phyloP scores from a whole-genome alignment of 2,888 invertebrate species.

The Epicampocera succincta region DNA sequence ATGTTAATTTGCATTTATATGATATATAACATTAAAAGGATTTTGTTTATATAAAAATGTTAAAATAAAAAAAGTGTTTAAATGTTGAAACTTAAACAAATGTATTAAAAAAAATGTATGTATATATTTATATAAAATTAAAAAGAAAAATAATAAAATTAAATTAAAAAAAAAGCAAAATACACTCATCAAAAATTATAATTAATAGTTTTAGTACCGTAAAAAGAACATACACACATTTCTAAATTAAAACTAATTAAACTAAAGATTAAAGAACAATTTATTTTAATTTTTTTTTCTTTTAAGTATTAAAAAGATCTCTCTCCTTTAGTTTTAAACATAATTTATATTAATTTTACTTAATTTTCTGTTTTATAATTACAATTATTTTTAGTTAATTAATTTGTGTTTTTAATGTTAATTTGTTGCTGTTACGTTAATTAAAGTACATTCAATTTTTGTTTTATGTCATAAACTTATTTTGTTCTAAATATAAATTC shows the following conservation, averaged over 20 bases:
- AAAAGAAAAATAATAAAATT: constrained; percentile 45
- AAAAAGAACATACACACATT: constrained; percentile 36
- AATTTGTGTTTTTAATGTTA: constrained; percentile 21
- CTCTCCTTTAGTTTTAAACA: constrained; percentile 56
- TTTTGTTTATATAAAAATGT: constrained; percentile 59
- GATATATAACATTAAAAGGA: constrained; percentile 65
- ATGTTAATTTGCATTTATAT: constrained; percentile 53
- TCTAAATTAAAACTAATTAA: constrained; percentile 50
- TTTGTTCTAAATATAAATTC: constrained; percentile 58
- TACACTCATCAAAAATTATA: constrained; percentile 42
- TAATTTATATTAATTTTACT: constrained; percentile 39
- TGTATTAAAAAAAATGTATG: constrained; percentile 46
- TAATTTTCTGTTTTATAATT: constrained; percentile 43
- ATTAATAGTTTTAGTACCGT: constrained; percentile 52
- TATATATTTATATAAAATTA: constrained; percentile 22
- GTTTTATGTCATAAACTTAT: constrained; percentile 15
- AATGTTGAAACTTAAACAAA: constrained; percentile 53
- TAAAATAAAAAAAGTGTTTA: constrained; percentile 53
- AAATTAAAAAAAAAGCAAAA: constrained; percentile 10
- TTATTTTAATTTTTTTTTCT: constrained; percentile 1
- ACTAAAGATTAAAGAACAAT: constrained; percentile 44
- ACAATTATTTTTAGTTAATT: constrained; percentile 52
- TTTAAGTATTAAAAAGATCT: constrained; percentile 60
- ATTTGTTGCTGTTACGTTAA: constrained; percentile 47
- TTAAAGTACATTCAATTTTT: constrained; percentile 60